Conservation (phyloP, 2,888 invertebrate genomes). For the Apodemia duryi region DNA sequence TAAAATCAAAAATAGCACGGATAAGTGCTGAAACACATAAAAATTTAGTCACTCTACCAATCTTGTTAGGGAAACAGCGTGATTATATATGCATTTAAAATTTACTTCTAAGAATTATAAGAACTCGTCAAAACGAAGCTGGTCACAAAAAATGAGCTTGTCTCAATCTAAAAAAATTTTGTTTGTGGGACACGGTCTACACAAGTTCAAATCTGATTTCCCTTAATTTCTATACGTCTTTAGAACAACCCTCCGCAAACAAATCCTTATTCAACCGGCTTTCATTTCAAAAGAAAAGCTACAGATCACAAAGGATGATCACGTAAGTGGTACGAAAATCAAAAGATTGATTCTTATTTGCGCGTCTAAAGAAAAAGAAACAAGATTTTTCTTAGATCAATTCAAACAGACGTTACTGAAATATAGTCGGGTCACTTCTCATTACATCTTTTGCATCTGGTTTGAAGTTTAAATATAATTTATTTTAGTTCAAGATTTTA, state of each 20-base stretch:
- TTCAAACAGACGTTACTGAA: slow-evolving; percentile 16
- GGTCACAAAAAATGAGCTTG: too few species aligned
- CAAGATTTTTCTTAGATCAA: slow-evolving; percentile 7
- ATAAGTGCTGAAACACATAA: too few species aligned
- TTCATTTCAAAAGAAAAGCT: slow-evolving; percentile 16
- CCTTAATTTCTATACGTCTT: neutral
- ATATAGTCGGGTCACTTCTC: slow-evolving; percentile 13
- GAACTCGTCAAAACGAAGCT: too few species aligned
- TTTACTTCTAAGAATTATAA: too few species aligned
- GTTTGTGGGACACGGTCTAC: too few species aligned
- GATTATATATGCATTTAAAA: too few species aligned
- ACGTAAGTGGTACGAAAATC: slow-evolving; percentile 14
- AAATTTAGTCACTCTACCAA: too few species aligned
- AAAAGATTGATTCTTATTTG: slow-evolving; percentile 20
- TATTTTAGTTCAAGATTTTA: neutral
- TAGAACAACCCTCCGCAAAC: neutral
- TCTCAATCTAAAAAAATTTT: too few species aligned
- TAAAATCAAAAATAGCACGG: too few species aligned
- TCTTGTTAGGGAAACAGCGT: too few species aligned
- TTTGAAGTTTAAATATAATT: slow-evolving; percentile 17
- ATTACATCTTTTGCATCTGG: slow-evolving; percentile 18
- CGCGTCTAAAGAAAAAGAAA: slow-evolving; percentile 14
- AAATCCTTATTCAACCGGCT: slow-evolving; percentile 5
- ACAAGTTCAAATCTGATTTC: neutral
- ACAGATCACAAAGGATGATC: slow-evolving; percentile 17